Evolutionary conservation across 2,113 vertebrate genomes (phyloP).

Genomic region (Tor tambroides): DNA sequence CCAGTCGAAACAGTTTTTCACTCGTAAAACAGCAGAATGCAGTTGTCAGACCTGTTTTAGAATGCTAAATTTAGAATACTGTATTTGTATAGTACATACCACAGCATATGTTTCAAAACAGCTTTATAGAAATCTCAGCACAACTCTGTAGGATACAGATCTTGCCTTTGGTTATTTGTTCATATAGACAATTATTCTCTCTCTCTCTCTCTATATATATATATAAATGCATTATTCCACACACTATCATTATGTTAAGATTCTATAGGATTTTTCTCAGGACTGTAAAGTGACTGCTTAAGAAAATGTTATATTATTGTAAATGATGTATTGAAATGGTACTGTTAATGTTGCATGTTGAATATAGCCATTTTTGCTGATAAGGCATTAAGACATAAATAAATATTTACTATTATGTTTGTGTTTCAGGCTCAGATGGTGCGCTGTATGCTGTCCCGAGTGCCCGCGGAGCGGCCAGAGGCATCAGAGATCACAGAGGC

Average conservation of each 20-base stretch:
- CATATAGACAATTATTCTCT: background rate
- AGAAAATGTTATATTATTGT: too few species aligned
- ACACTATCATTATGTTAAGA: background rate
- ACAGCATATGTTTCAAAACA: background rate
- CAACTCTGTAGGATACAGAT: background rate
- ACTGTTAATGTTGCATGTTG: too few species aligned
- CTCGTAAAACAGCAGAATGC: background rate
- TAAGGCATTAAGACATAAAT: too few species aligned
- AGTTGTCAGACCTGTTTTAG: background rate
- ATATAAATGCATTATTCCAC: background rate
- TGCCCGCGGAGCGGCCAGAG: constrained; percentile 87
- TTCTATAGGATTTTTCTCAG: too few species aligned
- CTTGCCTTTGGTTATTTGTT: background rate
- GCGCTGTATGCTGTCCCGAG: constrained; percentile 89
- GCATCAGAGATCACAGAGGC: constrained; percentile 89
- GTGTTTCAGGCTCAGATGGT: constrained; percentile 86
- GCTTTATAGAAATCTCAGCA: background rate
- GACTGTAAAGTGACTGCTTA: too few species aligned
- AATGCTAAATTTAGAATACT: background rate
- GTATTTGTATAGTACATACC: background rate
- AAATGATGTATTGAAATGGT: too few species aligned
- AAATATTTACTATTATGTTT: background rate
- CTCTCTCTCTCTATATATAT: too few species aligned
- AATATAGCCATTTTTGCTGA: too few species aligned
- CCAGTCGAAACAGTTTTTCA: background rate